These are phyloP conservation scores for Lagria hirta DNA, from an alignment of 2,888 invertebrate genomes.

Conservation along the genomic window DNA sequence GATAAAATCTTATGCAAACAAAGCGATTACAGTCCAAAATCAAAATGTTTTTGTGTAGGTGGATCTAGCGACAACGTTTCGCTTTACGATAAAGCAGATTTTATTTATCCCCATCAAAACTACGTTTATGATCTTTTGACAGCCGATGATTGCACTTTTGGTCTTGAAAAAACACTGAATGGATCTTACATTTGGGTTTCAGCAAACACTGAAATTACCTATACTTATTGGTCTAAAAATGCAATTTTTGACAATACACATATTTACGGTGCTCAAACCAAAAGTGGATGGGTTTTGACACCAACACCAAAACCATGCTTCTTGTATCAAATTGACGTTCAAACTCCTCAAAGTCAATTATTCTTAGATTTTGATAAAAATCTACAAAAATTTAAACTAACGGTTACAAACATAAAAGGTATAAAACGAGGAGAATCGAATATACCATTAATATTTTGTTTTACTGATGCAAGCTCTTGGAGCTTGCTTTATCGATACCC, in stretches of 20 bases:
- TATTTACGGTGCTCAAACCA: constrained; percentile 7
- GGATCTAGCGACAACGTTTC: constrained; percentile 1
- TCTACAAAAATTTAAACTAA: background rate
- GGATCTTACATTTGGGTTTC: constrained; percentile 25
- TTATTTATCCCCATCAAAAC: constrained; percentile 38
- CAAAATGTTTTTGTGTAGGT: constrained; percentile 37
- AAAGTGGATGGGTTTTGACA: constrained; percentile 15
- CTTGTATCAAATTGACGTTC: constrained; percentile 12
- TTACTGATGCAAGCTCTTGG: constrained; percentile 33
- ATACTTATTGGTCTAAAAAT: constrained; percentile 12
- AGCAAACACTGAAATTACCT: constrained; percentile 8
- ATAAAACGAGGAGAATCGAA: constrained; percentile 3
- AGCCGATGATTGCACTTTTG: constrained; percentile 28
- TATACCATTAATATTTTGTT: constrained; percentile 32
- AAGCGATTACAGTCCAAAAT: constrained; percentile 32
- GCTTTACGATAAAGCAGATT: constrained; percentile 30
- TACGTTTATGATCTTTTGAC: constrained; percentile 28
- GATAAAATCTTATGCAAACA: constrained; percentile 25
- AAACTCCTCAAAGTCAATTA: background rate
- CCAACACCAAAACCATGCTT: constrained; percentile 6
- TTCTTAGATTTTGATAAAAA: background rate
- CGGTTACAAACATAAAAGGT: background rate
- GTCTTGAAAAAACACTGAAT: constrained; percentile 9
- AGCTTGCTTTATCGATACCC: constrained; percentile 3
- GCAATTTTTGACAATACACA: constrained; percentile 9